Conservation (phyloP, 1,140 invertebrate species). For the Drosophila miranda region DNA sequence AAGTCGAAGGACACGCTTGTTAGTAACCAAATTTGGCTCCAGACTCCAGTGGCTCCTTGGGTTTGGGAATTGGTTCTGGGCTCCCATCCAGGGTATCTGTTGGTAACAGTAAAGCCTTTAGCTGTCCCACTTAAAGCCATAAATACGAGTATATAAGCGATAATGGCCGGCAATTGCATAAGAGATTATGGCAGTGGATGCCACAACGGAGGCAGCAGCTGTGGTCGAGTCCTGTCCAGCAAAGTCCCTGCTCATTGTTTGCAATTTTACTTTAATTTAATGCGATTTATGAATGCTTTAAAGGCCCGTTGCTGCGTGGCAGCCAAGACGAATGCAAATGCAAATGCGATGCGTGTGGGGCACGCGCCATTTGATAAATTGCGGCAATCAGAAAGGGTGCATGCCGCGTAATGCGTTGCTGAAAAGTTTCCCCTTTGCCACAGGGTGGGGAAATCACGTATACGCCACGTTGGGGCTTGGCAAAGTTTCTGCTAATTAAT, state of each 20-base stretch:
- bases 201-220: background rate
- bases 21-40: conserved; percentile 49
- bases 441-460: conserved; percentile 49
- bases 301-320: conserved; percentile 20
- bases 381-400: conserved; percentile 54
- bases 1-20: conserved; percentile 60
- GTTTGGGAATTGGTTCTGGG: too few species aligned
- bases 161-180: conserved; percentile 71
- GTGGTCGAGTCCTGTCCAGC: too few species aligned
- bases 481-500: conserved; percentile 66
- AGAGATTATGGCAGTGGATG: conserved; percentile 59
- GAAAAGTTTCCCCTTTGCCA: conserved; percentile 2
- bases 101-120: background rate
- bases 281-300: conserved; percentile 65
- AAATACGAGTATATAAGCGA: conserved; percentile 70
- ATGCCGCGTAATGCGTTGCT: conserved; percentile 32
- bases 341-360: conserved; percentile 18
- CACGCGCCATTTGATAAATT: conserved; percentile 70
- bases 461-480: conserved; percentile 33
- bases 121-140: conserved; percentile 42
- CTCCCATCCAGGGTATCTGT: too few species aligned
- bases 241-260: conserved; percentile 35
- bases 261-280: conserved; percentile 69
- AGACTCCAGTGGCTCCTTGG: too few species aligned
- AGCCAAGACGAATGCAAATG: conserved; percentile 7